These are phyloP conservation scores for Halcyon smyrnensis DNA, from an alignment of 2,797 vertebrate species.

Conservation along the genomic window DNA sequence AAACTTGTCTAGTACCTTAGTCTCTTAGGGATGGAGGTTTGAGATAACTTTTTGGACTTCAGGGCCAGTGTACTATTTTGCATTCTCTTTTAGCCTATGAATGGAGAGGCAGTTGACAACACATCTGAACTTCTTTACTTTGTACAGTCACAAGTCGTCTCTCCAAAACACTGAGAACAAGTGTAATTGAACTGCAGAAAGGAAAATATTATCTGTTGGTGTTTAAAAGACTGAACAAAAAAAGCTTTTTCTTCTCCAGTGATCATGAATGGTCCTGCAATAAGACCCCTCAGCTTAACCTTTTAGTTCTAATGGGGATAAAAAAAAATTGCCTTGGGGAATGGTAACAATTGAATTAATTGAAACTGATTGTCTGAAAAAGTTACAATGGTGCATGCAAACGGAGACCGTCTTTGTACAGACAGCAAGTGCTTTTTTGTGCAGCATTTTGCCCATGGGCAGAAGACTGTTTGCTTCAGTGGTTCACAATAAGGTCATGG, in stretches of 20 bases:
- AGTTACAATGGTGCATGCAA: neutral
- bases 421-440: neutral
- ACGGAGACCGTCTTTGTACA: neutral
- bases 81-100: neutral
- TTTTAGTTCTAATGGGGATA: neutral
- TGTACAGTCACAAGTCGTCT: neutral
- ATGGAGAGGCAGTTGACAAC: neutral
- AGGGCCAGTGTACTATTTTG: neutral
- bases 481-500: neutral
- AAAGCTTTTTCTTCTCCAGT: neutral
- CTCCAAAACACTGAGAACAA: neutral
- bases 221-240: neutral
- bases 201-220: neutral
- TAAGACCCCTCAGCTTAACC: neutral
- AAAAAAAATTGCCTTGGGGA: neutral
- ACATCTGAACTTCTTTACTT: neutral
- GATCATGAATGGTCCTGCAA: neutral
- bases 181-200: neutral
- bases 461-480: neutral
- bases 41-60: neutral
- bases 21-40: neutral
- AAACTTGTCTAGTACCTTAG: neutral
- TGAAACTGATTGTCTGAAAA: slow-evolving; percentile 22
- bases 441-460: neutral
- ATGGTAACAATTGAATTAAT: slow-evolving; percentile 2